Conservation (phyloP, 2,113 vertebrate species). For the Terrapene triunguis region DNA sequence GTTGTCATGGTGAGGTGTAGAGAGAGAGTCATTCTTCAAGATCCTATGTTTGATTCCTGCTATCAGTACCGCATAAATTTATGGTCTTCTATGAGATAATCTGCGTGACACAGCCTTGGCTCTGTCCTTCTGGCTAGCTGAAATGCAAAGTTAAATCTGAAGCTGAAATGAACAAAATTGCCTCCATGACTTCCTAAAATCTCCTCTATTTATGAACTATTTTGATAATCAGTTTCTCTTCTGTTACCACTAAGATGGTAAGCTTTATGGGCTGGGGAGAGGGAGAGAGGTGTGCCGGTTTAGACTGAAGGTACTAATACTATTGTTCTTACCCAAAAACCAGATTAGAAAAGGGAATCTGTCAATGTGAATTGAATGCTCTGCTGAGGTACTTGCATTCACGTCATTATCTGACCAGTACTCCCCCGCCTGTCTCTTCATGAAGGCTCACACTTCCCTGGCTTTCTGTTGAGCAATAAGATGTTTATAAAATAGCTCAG, state of each 20-base stretch:
- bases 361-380: background rate
- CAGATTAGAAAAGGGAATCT: no score
- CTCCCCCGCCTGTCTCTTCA: background rate
- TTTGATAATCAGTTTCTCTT: no score
- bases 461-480: background rate
- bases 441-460: background rate
- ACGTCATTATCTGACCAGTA: background rate
- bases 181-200: background rate
- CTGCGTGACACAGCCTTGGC: accelerated
- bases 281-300: background rate
- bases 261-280: background rate
- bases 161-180: background rate
- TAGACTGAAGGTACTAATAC: background rate
- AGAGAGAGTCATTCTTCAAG: background rate
- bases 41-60: accelerated
- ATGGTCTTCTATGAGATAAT: accelerated
- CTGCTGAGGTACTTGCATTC: background rate
- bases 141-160: background rate
- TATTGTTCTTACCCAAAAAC: no score
- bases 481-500: conserved; percentile 22
- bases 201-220: background rate
- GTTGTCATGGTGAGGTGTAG: background rate
- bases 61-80: accelerated
- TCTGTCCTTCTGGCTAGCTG: background rate
- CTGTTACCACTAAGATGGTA: background rate